Percentiles rank a stretch among this genome's conserved stretches.
phyloP scores from a whole-genome alignment of 2,888 invertebrate species.

The Eupithecia pulchellata region DNA sequence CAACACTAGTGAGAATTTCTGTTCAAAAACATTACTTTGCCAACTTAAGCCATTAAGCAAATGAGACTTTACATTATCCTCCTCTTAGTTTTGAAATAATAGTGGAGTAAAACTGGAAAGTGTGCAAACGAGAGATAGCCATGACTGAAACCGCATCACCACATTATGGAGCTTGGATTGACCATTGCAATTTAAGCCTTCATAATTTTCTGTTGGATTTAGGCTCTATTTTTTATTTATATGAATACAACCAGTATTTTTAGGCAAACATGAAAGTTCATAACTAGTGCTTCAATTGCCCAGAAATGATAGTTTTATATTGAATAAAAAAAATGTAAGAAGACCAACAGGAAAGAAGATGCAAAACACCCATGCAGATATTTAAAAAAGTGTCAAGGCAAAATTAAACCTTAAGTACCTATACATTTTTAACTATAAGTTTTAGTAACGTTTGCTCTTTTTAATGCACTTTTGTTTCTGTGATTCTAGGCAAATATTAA shows the following conservation, averaged over 20 bases:
- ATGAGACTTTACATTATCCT: conserved; percentile 43
- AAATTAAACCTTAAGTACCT: neutral
- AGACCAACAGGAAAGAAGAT: neutral
- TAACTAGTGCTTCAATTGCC: too few species aligned
- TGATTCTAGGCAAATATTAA: neutral
- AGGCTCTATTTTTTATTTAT: too few species aligned
- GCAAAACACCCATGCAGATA: neutral
- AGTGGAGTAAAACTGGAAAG: conserved; percentile 27
- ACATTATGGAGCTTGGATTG: neutral
- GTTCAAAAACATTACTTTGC: conserved; percentile 44
- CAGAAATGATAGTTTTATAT: too few species aligned
- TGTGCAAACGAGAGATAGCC: neutral
- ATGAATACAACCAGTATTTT: neutral
- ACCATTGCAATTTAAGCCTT: neutral
- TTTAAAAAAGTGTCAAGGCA: neutral
- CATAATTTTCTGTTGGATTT: neutral
- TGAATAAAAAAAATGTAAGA: too few species aligned
- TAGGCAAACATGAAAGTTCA: too few species aligned
- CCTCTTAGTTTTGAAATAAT: conserved; percentile 38
- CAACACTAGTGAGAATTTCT: conserved; percentile 37
- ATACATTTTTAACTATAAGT: neutral
- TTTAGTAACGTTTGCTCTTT: neutral
- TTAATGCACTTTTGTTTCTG: neutral
- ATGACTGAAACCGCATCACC: neutral
- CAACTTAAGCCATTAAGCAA: conserved; percentile 46